These are phyloP conservation scores for Pseudomyrmex flavicornis DNA, from an alignment of 1,140 invertebrate species.

Conservation along the genomic window DNA sequence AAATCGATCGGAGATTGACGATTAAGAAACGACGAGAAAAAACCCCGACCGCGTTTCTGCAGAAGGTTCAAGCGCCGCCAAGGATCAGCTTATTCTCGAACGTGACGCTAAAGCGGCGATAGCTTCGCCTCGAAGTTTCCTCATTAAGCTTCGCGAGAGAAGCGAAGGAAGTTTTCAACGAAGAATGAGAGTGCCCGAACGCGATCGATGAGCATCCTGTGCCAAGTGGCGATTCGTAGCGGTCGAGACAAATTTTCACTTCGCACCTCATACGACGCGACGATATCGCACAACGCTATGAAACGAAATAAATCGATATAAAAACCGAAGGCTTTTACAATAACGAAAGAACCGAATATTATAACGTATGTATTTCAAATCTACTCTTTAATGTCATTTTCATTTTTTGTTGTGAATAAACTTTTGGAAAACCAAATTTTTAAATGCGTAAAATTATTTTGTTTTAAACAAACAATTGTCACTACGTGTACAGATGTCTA, in stretches of 20 bases:
- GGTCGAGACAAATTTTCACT: slow-evolving; percentile 30
- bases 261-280: not conserved
- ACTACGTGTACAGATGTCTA: too few relatives aligned
- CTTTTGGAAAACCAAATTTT: too few relatives aligned
- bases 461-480: too few relatives aligned
- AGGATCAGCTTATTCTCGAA: slow-evolving; percentile 46
- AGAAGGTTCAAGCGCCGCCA: slow-evolving; percentile 21
- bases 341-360: too few relatives aligned
- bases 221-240: slow-evolving; percentile 35
- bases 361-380: too few relatives aligned
- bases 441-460: too few relatives aligned
- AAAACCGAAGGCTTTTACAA: too few relatives aligned
- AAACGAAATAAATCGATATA: not conserved
- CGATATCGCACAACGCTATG: not conserved
- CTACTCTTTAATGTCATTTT: too few relatives aligned
- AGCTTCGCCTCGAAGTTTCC: slow-evolving; percentile 61
- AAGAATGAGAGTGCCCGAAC: slow-evolving; percentile 43
- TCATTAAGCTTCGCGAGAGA: slow-evolving; percentile 59
- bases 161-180: slow-evolving; percentile 45
- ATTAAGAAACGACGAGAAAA: slow-evolving; percentile 32
- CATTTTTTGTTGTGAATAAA: too few relatives aligned
- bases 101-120: slow-evolving; percentile 44
- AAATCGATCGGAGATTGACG: not conserved
- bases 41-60: not conserved
- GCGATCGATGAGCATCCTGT: slow-evolving; percentile 57